phyloP scores from a whole-genome alignment of 2,797 vertebrate genomes.

The Spea hammondii region DNA sequence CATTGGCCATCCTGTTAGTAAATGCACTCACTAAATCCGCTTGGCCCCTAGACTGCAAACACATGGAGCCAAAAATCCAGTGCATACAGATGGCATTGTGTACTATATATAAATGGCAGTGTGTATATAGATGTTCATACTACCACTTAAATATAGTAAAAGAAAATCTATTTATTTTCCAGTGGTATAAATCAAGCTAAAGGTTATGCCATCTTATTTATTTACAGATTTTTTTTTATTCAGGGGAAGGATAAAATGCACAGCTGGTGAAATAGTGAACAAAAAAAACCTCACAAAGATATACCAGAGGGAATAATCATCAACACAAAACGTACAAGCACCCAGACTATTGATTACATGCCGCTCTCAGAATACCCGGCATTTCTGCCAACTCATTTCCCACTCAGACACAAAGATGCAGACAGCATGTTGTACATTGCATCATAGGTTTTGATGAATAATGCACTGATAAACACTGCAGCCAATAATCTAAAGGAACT shows the following conservation, averaged over 20 bases:
- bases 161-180: neutral
- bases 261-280: slow-evolving; percentile 76
- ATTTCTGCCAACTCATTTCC: slow-evolving; percentile 74
- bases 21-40: too few species aligned
- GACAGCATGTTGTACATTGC: slow-evolving; percentile 78
- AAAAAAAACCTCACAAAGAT: slow-evolving; percentile 70
- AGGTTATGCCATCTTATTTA: slow-evolving; percentile 69
- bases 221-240: slow-evolving; percentile 63
- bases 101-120: too few species aligned
- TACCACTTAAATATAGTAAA: too few species aligned
- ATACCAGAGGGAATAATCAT: slow-evolving; percentile 76
- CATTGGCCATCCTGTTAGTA: too few species aligned
- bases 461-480: slow-evolving; percentile 77
- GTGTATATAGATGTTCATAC: too few species aligned
- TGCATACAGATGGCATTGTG: too few species aligned
- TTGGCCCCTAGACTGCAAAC: too few species aligned
- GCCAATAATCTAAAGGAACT: slow-evolving; percentile 71
- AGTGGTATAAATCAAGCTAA: slow-evolving; percentile 51
- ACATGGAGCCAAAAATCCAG: too few species aligned
- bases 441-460: slow-evolving; percentile 82
- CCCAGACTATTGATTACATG: slow-evolving; percentile 76
- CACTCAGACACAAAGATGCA: slow-evolving; percentile 66
- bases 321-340: slow-evolving; percentile 74
- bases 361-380: slow-evolving; percentile 75
- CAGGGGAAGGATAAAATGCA: slow-evolving; percentile 64